These are phyloP conservation scores for Gadus chalcogrammus DNA, from an alignment of 2,113 vertebrate species.

Conservation along the genomic window DNA sequence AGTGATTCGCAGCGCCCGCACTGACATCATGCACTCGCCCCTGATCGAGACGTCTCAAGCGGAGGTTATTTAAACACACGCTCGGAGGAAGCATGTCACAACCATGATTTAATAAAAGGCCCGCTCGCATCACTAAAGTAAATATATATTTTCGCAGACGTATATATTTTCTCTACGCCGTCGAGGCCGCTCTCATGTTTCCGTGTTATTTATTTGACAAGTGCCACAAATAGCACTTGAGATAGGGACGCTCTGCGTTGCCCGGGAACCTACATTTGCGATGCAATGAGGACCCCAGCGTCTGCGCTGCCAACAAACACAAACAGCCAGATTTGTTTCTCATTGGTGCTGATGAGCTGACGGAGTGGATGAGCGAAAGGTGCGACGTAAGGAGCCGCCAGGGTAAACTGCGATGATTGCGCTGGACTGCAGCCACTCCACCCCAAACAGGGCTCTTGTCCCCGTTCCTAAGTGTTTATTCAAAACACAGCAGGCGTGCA, in stretches of 20 bases:
- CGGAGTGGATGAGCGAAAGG: too few species aligned
- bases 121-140: slow-evolving; percentile 8
- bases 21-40: slow-evolving; percentile 5
- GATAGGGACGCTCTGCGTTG: background rate
- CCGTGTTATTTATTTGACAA: background rate
- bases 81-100: slow-evolving; percentile 2
- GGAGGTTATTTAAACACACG: background rate
- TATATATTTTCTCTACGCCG: background rate
- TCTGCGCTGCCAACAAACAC: background rate
- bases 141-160: background rate
- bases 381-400: too few species aligned
- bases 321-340: background rate
- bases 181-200: background rate
- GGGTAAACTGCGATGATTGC: too few species aligned
- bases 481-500: too few species aligned
- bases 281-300: background rate
- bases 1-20: background rate
- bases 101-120: background rate
- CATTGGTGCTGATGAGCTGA: background rate
- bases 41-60: background rate
- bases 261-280: background rate
- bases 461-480: too few species aligned
- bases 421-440: too few species aligned
- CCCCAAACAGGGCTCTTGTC: too few species aligned
- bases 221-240: background rate